These are phyloP conservation scores for Peromyscus polionotus DNA, from an alignment of 2,113 vertebrate species.

Conservation along the genomic window DNA sequence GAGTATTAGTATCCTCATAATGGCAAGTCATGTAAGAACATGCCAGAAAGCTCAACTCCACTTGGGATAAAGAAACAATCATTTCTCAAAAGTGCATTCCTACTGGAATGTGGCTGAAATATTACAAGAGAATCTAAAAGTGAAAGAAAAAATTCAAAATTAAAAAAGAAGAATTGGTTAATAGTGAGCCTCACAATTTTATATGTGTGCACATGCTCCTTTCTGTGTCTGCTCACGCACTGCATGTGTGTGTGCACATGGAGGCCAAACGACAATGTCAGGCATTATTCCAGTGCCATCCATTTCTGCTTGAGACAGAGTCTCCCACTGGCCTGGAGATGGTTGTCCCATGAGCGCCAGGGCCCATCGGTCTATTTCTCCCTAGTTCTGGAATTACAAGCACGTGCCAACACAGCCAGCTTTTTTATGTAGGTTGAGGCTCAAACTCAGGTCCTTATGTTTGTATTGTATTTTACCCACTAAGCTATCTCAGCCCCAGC, in stretches of 20 bases:
- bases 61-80: neutral
- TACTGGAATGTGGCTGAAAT: neutral
- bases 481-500: neutral
- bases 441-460: neutral
- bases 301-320: too few relatives aligned
- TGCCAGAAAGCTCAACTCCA: neutral
- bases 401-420: too few relatives aligned
- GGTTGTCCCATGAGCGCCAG: neutral
- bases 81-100: neutral
- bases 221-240: too few relatives aligned
- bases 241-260: neutral
- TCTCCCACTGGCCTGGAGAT: neutral
- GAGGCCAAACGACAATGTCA: neutral
- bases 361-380: neutral
- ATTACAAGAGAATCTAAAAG: constrained; percentile 15
- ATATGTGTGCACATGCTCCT: neutral
- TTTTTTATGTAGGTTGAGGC: neutral
- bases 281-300: neutral
- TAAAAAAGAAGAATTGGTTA: neutral
- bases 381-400: neutral
- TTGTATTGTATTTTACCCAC: neutral
- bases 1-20: neutral
- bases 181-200: neutral
- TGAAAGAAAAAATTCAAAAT: neutral
- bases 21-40: neutral